Percentiles rank a stretch among this genome's conserved stretches.
Conservation (phyloP, 2,888 invertebrate species). For the Ectemnius cavifrons region DNA sequence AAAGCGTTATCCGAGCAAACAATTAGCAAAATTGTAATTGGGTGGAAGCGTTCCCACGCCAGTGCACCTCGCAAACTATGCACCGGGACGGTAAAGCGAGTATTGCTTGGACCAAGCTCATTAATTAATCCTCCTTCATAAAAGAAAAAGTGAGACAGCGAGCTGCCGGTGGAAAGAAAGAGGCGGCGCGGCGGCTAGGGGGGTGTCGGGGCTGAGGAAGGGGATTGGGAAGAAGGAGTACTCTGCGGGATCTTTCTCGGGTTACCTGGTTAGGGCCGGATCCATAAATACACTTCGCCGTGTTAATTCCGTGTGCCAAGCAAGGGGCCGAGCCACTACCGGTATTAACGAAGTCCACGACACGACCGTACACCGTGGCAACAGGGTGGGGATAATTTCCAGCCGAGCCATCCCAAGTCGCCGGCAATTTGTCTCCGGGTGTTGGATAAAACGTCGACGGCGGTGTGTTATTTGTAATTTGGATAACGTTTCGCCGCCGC, state of each 20-base stretch:
- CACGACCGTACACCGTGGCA: slow-evolving; percentile 47
- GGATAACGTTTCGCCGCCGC: slow-evolving; percentile 65
- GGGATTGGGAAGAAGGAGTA: slow-evolving; percentile 39
- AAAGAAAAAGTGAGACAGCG: slow-evolving; percentile 38
- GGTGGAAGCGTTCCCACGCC: slow-evolving; percentile 59
- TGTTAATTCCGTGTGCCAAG: slow-evolving; percentile 73
- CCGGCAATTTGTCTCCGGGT: slow-evolving; percentile 63
- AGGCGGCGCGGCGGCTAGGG: not conserved
- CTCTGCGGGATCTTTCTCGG: slow-evolving; percentile 59
- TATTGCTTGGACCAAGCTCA: slow-evolving; percentile 68
- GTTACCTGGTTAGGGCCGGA: slow-evolving; percentile 67
- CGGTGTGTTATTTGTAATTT: slow-evolving; percentile 66
- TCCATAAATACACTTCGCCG: slow-evolving; percentile 73
- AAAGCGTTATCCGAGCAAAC: not conserved
- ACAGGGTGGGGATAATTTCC: slow-evolving; percentile 58
- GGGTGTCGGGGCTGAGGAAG: not conserved
- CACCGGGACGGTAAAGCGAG: slow-evolving; percentile 56
- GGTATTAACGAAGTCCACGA: slow-evolving; percentile 72
- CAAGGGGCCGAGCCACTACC: slow-evolving; percentile 71
- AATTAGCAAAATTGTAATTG: slow-evolving; percentile 57
- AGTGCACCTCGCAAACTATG: slow-evolving; percentile 49
- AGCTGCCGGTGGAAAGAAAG: slow-evolving; percentile 11
- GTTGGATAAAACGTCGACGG: slow-evolving; percentile 63
- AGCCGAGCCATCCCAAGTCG: slow-evolving; percentile 54
- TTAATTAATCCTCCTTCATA: slow-evolving; percentile 69